Percentiles rank a stretch among this genome's conserved stretches.
Evolutionary conservation across 2,888 invertebrate genomes (phyloP).

Genomic region (Salticus scenicus): DNA sequence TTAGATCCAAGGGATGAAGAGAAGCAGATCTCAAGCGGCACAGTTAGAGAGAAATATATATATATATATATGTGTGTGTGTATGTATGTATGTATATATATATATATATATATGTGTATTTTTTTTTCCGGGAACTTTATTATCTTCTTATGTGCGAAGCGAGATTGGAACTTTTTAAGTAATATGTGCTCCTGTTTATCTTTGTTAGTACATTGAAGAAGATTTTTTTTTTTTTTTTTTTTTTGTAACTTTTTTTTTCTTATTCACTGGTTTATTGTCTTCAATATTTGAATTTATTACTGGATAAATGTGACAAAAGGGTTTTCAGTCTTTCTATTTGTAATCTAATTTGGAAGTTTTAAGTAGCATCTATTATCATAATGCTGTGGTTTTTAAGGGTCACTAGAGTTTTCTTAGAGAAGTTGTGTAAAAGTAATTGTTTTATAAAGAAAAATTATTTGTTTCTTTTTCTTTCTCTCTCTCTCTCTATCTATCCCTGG

Average conservation of each 20-base stretch:
- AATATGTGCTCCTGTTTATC: not conserved
- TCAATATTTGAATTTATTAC: not conserved
- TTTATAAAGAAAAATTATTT: too few relatives aligned
- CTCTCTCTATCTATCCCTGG: too few relatives aligned
- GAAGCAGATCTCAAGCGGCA: not conserved
- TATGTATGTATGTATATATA: too few relatives aligned
- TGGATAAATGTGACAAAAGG: not conserved
- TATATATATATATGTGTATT: too few relatives aligned
- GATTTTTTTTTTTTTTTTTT: not conserved
- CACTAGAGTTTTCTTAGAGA: too few relatives aligned
- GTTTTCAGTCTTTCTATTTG: too few relatives aligned
- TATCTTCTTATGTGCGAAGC: not conserved
- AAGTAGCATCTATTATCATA: too few relatives aligned
- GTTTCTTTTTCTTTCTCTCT: too few relatives aligned
- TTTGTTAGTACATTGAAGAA: not conserved
- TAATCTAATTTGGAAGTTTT: too few relatives aligned
- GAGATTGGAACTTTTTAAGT: not conserved
- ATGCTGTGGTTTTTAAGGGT: too few relatives aligned
- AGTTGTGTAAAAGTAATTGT: too few relatives aligned
- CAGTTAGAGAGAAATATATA: not conserved
- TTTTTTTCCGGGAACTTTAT: not conserved
- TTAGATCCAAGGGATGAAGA: conserved; percentile 9
- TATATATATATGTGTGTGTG: too few relatives aligned
- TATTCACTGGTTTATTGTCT: not conserved
- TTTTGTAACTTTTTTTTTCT: not conserved